Conservation (phyloP, 2,888 invertebrate species). For the Drosophila emarginata region DNA sequence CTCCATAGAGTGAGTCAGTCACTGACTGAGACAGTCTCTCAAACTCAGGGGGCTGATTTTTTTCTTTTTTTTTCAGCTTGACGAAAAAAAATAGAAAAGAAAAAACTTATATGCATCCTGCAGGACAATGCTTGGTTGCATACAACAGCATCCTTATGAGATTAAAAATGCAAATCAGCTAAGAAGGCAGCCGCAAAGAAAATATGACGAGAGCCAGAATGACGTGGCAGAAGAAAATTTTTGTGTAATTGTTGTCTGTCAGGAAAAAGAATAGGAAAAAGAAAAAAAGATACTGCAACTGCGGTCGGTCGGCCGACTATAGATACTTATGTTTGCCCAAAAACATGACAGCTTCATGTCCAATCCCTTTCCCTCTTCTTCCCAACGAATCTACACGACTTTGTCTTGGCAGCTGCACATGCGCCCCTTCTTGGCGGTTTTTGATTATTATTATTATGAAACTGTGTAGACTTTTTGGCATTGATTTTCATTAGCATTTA, state of each 20-base stretch:
- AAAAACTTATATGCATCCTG: conserved; percentile 21
- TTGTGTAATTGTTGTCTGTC: conserved; percentile 65
- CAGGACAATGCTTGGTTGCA: conserved; percentile 63
- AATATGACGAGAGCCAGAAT: conserved; percentile 59
- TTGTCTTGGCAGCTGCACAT: conserved; percentile 53
- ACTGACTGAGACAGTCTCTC: background rate
- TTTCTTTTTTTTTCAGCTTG: conserved; percentile 56
- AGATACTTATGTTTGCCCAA: conserved; percentile 53
- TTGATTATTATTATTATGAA: conserved; percentile 20
- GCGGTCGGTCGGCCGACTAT: conserved; percentile 22
- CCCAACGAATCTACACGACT: conserved; percentile 11
- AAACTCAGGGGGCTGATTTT: conserved; percentile 33
- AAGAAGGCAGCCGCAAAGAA: conserved; percentile 54
- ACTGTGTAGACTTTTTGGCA: conserved; percentile 58
- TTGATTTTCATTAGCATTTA: conserved; percentile 71
- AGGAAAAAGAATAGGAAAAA: background rate
- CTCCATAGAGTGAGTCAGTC: background rate
- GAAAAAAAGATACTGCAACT: conserved; percentile 16
- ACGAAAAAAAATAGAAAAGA: conserved; percentile 36
- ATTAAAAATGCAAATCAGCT: conserved; percentile 81
- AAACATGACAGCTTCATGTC: conserved; percentile 78
- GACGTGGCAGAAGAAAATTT: conserved; percentile 61
- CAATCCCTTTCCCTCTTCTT: background rate
- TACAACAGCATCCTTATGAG: conserved; percentile 76
- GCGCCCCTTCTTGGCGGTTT: conserved; percentile 50